Evolutionary conservation across 2,797 vertebrate species (phyloP).

Genomic region (Sternotherus odoratus): DNA sequence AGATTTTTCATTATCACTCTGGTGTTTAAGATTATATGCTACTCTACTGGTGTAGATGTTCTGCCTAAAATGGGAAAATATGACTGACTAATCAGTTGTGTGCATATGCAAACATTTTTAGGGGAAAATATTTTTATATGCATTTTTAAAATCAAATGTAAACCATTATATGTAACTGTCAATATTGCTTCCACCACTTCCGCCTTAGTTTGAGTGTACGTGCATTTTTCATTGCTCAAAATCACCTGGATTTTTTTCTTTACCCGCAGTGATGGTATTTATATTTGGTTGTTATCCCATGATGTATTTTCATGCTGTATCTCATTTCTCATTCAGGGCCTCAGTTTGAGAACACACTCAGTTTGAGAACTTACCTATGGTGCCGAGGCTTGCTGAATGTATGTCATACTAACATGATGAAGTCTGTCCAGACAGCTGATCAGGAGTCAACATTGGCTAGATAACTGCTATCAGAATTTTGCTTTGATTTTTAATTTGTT

Average conservation of each 20-base stretch:
- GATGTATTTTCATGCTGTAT: background rate
- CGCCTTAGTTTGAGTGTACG: fast-evolving
- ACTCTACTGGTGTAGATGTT: background rate
- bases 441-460: background rate
- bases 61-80: no score
- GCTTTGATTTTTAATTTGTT: background rate
- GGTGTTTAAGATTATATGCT: background rate
- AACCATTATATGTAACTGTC: background rate
- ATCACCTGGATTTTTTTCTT: fast-evolving
- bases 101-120: background rate
- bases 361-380: background rate
- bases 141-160: background rate
- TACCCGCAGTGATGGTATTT: background rate
- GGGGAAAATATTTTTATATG: background rate
- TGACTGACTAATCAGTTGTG: background rate
- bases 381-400: background rate
- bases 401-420: background rate
- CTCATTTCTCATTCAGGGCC: background rate
- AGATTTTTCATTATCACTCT: background rate
- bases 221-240: background rate
- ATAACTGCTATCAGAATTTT: background rate
- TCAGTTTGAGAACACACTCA: background rate
- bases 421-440: background rate
- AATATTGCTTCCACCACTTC: background rate
- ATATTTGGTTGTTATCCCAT: background rate